Evolutionary conservation across 2,113 vertebrate species (phyloP), one percentile per base, ranked within the genome.

Genomic region (Podiceps cristatus): DNA sequence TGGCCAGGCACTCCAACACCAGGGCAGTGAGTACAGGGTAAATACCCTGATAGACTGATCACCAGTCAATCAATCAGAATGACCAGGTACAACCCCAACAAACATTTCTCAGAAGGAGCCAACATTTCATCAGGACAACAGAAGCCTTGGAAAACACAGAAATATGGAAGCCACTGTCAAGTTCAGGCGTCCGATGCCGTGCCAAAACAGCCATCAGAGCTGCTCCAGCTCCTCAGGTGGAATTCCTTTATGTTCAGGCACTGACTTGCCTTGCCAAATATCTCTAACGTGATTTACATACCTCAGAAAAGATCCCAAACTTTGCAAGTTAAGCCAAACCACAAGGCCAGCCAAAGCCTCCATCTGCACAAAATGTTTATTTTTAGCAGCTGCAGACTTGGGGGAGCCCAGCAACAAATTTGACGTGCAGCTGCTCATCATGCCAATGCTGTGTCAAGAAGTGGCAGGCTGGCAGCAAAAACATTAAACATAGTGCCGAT

Each of bases 301-400:
- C 81, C 53, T 96, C 93, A 91, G 94, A 93, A 95, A 91, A 95
- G 88, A 95, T 85, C 91, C 66, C 58, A 91, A 96, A 95, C 83
- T 96, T 86, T 80, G 83, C 80, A 95, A 97, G 75, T 88, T 88
- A 88, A 95, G 96, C 96, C 96, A 96, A 96, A 97, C 83, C 79
- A 68, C 91, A 97, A 97, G 67, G 92, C 80, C 60, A 91, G 92
- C 93, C 96, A 97, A 97, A 89, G 86, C 59, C 87, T 89, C 93
- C 96, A 97, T 96, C 96, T 96, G 95, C 19, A 31, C 86, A 95
- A 88, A 96, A 95, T 87, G 79, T 92, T 96, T 97, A 96, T 97
- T 97, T 97, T 97, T 97, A 97, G 93, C 93, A 96, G 73, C 82
- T 95, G 86, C 88, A 97, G 95, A 80, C 90, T 96, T 92, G 47